A percentile compares a stretch with the other conserved stretches of the same genome.
Conservation (phyloP, 2,797 vertebrate species). For the Dermochelys coriacea region DNA sequence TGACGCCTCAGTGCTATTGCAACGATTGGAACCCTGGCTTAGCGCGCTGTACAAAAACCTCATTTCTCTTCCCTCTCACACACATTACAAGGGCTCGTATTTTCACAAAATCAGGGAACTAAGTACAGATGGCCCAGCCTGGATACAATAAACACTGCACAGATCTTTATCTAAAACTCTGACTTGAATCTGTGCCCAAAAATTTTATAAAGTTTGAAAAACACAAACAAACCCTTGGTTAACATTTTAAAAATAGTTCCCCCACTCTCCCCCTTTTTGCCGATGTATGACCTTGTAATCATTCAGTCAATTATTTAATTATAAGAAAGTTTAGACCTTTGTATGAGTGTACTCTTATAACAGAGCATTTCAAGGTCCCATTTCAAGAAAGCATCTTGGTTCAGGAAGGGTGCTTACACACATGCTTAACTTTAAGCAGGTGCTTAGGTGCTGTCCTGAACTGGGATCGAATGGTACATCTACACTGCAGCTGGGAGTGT, state of each 20-base stretch:
- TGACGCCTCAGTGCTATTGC: not conserved
- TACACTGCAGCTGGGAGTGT: too few relatives aligned
- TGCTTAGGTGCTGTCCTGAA: not conserved
- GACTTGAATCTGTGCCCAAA: not conserved
- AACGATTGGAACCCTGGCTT: not conserved
- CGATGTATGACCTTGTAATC: too few relatives aligned
- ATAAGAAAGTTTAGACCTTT: not conserved
- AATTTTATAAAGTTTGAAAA: not conserved
- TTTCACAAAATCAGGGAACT: not conserved
- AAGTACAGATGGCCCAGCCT: not conserved
- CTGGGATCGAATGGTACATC: not conserved
- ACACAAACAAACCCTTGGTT: not conserved
- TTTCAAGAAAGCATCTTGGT: not conserved
- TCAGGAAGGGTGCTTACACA: not conserved
- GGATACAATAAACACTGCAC: not conserved
- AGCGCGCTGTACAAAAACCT: fast-evolving
- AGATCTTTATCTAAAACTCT: not conserved
- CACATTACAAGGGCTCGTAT: not conserved
- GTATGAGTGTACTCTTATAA: too few relatives aligned
- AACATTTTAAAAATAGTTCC: not conserved
- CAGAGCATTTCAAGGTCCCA: too few relatives aligned
- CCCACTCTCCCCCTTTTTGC: not conserved
- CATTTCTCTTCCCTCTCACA: not conserved
- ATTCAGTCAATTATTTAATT: not conserved
- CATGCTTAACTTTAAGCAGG: not conserved